Evolutionary conservation across 2,888 invertebrate genomes (phyloP).

Genomic region (Drosophila fulvimacula): DNA sequence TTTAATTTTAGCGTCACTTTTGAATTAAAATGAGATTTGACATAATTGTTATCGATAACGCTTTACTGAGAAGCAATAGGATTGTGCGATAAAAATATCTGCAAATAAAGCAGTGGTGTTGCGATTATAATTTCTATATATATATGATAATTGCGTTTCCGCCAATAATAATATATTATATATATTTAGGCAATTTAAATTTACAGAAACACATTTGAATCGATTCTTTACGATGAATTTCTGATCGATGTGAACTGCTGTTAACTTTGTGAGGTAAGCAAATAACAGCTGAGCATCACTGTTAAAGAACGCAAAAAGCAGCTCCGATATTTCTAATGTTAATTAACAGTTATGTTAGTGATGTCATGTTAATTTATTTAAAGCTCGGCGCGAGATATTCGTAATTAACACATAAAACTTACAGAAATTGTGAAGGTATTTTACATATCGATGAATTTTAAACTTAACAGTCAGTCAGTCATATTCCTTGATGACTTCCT

Average conservation of each 20-base stretch:
- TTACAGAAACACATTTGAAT: too few relatives aligned
- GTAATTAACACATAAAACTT: background rate
- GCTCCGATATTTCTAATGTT: background rate
- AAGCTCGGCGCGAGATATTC: background rate
- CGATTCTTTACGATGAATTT: background rate
- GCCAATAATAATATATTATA: too few relatives aligned
- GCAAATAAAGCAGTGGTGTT: too few relatives aligned
- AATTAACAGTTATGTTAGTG: background rate
- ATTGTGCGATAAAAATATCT: too few relatives aligned
- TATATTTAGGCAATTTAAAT: too few relatives aligned
- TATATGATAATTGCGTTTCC: too few relatives aligned
- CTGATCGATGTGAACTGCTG: background rate
- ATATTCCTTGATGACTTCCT: too few relatives aligned
- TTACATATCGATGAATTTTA: background rate
- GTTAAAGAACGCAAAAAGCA: background rate
- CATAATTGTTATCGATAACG: background rate
- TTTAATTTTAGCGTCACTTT: background rate
- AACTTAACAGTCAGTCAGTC: too few relatives aligned
- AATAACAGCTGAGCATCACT: background rate
- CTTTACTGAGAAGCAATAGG: too few relatives aligned
- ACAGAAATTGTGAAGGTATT: background rate
- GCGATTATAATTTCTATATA: too few relatives aligned
- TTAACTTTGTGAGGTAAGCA: too few relatives aligned
- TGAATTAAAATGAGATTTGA: background rate
- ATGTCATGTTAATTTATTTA: background rate